Conservation (phyloP, 2,113 vertebrate genomes). For the Dendrocopos noguchii region DNA sequence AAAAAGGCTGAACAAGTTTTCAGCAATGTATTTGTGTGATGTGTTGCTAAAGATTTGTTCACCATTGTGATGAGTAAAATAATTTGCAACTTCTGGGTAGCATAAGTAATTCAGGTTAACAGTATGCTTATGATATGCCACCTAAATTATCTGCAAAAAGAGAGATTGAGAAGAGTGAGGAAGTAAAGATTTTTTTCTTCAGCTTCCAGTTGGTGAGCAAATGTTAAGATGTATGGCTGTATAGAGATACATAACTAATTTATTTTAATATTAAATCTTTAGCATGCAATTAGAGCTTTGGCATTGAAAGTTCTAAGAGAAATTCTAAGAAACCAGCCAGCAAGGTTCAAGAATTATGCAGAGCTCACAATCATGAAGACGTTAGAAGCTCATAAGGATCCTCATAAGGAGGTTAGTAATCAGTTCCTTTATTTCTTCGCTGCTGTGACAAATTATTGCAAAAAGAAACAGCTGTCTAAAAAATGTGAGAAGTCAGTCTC, state of each 20-base stretch:
- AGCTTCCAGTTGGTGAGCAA: neutral
- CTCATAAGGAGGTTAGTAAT: conserved; percentile 90
- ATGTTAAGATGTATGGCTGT: neutral
- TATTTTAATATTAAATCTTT: conserved; percentile 51
- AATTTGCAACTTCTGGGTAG: neutral
- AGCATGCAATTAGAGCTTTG: conserved; percentile 93
- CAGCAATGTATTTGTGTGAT: rapidly evolving
- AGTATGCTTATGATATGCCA: neutral
- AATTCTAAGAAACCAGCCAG: conserved; percentile 92
- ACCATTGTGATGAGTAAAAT: neutral
- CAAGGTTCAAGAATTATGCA: conserved; percentile 97
- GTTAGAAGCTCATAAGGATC: conserved; percentile 94
- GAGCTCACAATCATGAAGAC: conserved; percentile 98
- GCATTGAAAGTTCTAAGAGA: conserved; percentile 92
- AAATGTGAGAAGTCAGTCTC: neutral
- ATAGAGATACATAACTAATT: neutral
- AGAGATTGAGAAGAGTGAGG: neutral
- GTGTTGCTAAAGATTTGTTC: neutral
- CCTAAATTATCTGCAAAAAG: neutral
- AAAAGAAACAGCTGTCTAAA: neutral
- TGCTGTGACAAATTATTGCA: neutral
- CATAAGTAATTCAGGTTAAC: neutral
- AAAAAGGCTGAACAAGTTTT: neutral
- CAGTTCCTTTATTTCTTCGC: neutral
- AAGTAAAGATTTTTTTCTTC: neutral